Base-by-base conservation (phyloP, 2,888 invertebrate genomes). In the Drosophila mettleri region DNA sequence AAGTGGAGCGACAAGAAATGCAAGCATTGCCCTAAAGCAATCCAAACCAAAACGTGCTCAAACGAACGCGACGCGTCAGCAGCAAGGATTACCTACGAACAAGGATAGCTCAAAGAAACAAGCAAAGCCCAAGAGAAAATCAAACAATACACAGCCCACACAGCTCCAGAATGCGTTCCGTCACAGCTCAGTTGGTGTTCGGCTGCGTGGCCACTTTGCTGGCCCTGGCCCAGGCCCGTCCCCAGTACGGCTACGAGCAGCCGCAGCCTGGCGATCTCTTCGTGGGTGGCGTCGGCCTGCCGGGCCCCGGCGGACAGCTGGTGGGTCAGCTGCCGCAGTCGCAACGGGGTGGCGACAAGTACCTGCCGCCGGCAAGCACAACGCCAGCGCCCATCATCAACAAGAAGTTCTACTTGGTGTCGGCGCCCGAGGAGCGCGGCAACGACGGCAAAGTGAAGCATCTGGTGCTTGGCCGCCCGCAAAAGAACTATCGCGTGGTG, bases 401-500 rank as follows among this genome's bases (percentile, higher is more conserved):
- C 34, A 92, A 92, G 76, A 90, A 92, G 29, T 92, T 92, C 74
- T 92, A 89, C 58, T 39, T 91, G 48, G 88, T 92, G 2, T 90
- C 92, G 0, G 91, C 92, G 1, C 92, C 92, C 27, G 92, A 92
- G 76, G 92, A 92, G 34, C 82, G 81, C 52, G 80, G 86, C 65
- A 84, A 83, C 29, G 87, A 88, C 24, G 69, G 74, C 59, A 89
- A 86, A 61, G 78, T 86, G 12, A 92, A 91, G 73, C 91, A 91
- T 29, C 74, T 92, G 58, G 87, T 90, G n/a, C 70, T 92, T 69
- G 92, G 92, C 27, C 86, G 90, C 3, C 89, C 91, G 1, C 92
- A 92, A 67, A 91, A 88, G 69, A 91, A 90, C 69, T 92, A 91
- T 57, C 91, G 92, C 0, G 92, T 92, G 14, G 90, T 92, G 2